Conservation (phyloP, 2,888 invertebrate genomes). For the Trissoscelio sp. region DNA sequence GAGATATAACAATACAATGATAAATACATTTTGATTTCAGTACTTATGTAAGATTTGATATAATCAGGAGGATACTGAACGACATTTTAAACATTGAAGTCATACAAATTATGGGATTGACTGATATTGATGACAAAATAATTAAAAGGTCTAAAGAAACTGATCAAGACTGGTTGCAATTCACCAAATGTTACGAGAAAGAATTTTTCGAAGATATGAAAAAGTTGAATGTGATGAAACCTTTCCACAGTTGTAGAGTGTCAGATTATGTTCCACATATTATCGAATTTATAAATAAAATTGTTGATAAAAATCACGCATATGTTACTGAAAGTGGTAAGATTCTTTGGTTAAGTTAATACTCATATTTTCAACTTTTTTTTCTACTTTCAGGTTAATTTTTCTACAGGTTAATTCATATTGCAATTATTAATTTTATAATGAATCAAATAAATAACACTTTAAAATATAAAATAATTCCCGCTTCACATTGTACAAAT, state of each 20-base stretch:
- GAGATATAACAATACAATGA: no score
- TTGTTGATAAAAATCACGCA: slow-evolving; percentile 87
- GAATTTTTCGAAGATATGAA: slow-evolving; percentile 93
- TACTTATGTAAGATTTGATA: slow-evolving; percentile 94
- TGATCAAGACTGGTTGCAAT: slow-evolving; percentile 85
- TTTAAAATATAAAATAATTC: no score
- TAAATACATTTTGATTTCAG: no score
- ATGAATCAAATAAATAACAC: no score
- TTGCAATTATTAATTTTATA: no score
- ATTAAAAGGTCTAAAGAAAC: slow-evolving; percentile 87
- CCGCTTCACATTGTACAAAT: no score
- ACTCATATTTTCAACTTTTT: no score
- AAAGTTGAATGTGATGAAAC: slow-evolving; percentile 88
- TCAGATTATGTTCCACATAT: slow-evolving; percentile 93
- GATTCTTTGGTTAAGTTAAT: no score
- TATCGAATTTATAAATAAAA: slow-evolving; percentile 88
- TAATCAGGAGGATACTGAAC: slow-evolving; percentile 91
- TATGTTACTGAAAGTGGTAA: slow-evolving; percentile 88
- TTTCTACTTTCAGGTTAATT: no score
- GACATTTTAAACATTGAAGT: slow-evolving; percentile 91
- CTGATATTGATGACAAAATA: slow-evolving; percentile 98
- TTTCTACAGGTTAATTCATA: no score
- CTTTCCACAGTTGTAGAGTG: slow-evolving; percentile 90
- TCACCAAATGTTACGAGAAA: slow-evolving; percentile 89
- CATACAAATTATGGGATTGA: slow-evolving; percentile 94